phyloP scores from a whole-genome alignment of 2,888 invertebrate genomes.

The Cyclophora albipunctata region DNA sequence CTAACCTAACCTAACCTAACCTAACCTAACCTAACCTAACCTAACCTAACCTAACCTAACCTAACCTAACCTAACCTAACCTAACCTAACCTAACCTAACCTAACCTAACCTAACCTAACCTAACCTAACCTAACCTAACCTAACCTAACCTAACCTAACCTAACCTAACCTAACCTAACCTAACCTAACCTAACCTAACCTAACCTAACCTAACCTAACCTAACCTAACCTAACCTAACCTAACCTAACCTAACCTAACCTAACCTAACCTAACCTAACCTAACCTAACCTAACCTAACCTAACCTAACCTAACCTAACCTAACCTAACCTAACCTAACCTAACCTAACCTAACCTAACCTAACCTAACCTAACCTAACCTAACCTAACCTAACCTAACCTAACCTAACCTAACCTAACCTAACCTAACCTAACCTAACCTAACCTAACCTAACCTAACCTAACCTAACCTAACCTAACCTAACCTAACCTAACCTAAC shows the following conservation, averaged over 20 bases:
- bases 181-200: constrained; percentile 2
- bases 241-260: constrained; percentile 2
- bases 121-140: constrained; percentile 2
- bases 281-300: constrained; percentile 2
- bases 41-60: constrained; percentile 2
- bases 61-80: constrained; percentile 2
- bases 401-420: constrained; percentile 2
- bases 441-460: constrained; percentile 2
- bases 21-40: constrained; percentile 2
- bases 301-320: constrained; percentile 2
- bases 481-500: constrained; percentile 3
- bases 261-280: constrained; percentile 2
- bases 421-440: constrained; percentile 3
- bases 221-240: constrained; percentile 2
- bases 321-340: constrained; percentile 2
- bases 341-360: constrained; percentile 2
- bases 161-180: constrained; percentile 2
- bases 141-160: constrained; percentile 2
- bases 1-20: constrained; percentile 2
- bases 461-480: constrained; percentile 2
- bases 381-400: constrained; percentile 2
- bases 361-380: constrained; percentile 2
- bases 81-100: constrained; percentile 2
- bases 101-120: constrained; percentile 2
- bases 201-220: constrained; percentile 2